These are phyloP conservation scores for Micrasema minimum DNA, from an alignment of 1,140 invertebrate species.

Conservation along the genomic window DNA sequence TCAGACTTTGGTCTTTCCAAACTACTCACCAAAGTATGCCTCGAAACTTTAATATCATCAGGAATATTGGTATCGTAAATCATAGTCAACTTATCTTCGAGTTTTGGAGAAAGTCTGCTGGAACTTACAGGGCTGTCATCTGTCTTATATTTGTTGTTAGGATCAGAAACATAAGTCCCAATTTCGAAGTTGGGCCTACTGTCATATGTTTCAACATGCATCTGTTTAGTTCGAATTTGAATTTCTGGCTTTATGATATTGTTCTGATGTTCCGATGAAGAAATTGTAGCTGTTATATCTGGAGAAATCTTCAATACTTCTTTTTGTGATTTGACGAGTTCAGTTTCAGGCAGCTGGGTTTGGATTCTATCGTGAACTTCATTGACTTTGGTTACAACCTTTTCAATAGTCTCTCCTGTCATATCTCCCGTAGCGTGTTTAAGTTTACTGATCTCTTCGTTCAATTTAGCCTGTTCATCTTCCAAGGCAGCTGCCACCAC, in stretches of 20 bases:
- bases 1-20: conserved; percentile 68
- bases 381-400: conserved; percentile 18
- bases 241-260: conserved; percentile 42
- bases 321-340: neutral
- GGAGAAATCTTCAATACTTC: conserved; percentile 14
- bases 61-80: conserved; percentile 69
- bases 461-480: conserved; percentile 50
- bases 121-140: conserved; percentile 34
- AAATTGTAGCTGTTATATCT: neutral
- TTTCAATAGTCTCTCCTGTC: conserved; percentile 37
- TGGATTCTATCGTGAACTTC: conserved; percentile 34
- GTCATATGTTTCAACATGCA: conserved; percentile 24
- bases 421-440: conserved; percentile 25
- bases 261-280: conserved; percentile 19
- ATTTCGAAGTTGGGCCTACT: conserved; percentile 51
- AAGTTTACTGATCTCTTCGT: conserved; percentile 46
- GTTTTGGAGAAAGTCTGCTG: conserved; percentile 47
- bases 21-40: conserved; percentile 67
- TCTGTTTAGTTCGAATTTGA: conserved; percentile 36
- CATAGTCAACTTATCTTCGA: conserved; percentile 62
- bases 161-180: conserved; percentile 46
- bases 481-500: conserved; percentile 33
- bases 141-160: conserved; percentile 46
- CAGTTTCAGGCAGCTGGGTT: neutral
- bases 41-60: conserved; percentile 70